phyloP scores from a whole-genome alignment of 2,797 vertebrate genomes.

The Malurus splendens region DNA sequence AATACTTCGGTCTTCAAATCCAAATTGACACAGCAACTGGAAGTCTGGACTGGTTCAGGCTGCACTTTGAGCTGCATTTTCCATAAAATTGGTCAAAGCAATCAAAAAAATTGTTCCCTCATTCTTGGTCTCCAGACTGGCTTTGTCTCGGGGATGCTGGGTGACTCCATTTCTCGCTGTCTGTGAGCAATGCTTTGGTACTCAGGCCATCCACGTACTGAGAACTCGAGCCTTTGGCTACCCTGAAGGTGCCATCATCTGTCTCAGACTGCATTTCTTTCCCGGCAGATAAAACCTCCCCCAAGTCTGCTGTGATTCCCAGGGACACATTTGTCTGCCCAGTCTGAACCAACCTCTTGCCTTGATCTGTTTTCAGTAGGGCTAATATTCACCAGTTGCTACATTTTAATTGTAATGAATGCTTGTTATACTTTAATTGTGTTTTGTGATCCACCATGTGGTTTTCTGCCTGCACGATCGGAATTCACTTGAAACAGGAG shows the following conservation, averaged over 20 bases:
- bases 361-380: not conserved
- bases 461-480: not conserved
- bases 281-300: not conserved
- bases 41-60: not conserved
- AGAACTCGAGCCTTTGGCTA: not conserved
- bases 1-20: not conserved
- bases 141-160: not conserved
- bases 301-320: not conserved
- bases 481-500: not conserved
- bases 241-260: not conserved
- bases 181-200: not conserved
- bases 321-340: not conserved
- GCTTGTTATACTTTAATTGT: not conserved
- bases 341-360: not conserved
- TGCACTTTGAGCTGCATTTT: not conserved
- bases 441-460: not conserved
- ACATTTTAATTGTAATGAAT: not conserved
- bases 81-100: not conserved
- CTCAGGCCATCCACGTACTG: not conserved
- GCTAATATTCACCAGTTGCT: not conserved
- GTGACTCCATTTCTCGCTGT: not conserved
- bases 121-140: not conserved
- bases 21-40: not conserved
- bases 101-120: not conserved
- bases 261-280: not conserved